These are phyloP conservation scores for Cloeon dipterum DNA, from an alignment of 2,888 invertebrate genomes.

Conservation along the genomic window DNA sequence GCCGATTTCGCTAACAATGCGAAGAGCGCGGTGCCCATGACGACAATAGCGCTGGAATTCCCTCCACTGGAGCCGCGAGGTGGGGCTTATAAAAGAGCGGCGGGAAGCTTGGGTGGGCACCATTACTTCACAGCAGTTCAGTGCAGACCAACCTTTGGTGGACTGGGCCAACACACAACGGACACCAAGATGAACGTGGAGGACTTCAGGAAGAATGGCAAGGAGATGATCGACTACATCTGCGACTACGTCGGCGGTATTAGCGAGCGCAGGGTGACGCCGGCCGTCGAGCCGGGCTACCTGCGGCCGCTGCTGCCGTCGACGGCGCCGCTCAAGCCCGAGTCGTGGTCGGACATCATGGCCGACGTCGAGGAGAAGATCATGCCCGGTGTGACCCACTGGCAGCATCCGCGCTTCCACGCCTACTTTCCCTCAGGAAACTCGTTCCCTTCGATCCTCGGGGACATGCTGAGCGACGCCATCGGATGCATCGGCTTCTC, in stretches of 20 bases:
- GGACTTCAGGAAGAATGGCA: conserved; percentile 21
- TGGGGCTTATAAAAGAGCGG: too few relatives aligned
- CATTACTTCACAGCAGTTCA: background rate
- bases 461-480: conserved; percentile 34
- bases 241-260: conserved; percentile 24
- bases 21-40: too few relatives aligned
- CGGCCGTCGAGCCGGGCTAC: conserved; percentile 25
- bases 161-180: background rate
- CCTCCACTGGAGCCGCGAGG: too few relatives aligned
- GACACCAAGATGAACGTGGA: conserved; percentile 18
- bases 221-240: conserved; percentile 27
- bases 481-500: conserved; percentile 38
- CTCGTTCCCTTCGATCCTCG: conserved; percentile 35
- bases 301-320: conserved; percentile 19
- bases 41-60: too few relatives aligned
- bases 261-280: conserved; percentile 21
- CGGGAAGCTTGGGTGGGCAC: too few relatives aligned
- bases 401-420: conserved; percentile 40
- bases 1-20: too few relatives aligned
- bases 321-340: conserved; percentile 20
- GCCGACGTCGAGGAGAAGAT: conserved; percentile 20
- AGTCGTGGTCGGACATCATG: conserved; percentile 23
- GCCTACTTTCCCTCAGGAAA: conserved; percentile 42
- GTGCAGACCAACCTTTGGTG: background rate
- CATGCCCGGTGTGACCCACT: conserved; percentile 22